phyloP scores from a whole-genome alignment of 2,113 vertebrate species.

The Mohoua ochrocephala region DNA sequence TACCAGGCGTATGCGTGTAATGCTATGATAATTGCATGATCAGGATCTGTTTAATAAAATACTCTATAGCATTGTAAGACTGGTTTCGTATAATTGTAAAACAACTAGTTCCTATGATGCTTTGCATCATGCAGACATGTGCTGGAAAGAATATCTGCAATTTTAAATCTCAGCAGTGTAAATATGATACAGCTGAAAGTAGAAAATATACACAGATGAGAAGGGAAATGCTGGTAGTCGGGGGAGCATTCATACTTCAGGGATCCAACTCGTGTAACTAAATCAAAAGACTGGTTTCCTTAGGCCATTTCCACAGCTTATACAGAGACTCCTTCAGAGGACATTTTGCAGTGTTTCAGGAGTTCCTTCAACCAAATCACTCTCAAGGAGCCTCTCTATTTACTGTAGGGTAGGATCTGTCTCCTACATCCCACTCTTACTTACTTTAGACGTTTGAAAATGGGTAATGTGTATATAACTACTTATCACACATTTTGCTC shows the following conservation, averaged over 20 bases:
- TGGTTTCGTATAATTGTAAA: background rate
- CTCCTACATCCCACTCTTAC: background rate
- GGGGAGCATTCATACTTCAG: background rate
- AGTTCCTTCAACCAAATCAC: background rate
- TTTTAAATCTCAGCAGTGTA: background rate
- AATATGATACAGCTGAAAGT: background rate
- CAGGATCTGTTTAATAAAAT: background rate
- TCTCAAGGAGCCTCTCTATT: background rate
- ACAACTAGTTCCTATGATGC: background rate
- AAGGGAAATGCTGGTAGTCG: background rate
- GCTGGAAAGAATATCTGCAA: background rate
- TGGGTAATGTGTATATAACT: background rate
- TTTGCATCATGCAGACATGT: background rate
- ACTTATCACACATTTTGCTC: background rate
- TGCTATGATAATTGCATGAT: background rate
- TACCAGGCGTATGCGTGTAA: background rate
- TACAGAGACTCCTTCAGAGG: background rate
- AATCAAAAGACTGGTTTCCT: background rate
- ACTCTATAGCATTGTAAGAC: background rate
- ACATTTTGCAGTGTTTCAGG: background rate
- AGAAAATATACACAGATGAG: background rate
- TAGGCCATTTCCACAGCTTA: background rate
- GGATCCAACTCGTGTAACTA: background rate
- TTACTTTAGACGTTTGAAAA: background rate
- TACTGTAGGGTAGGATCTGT: background rate